A percentile compares a stretch with the other conserved stretches of the same genome.
phyloP scores from a whole-genome alignment of 1,140 invertebrate genomes.

The Musca domestica region DNA sequence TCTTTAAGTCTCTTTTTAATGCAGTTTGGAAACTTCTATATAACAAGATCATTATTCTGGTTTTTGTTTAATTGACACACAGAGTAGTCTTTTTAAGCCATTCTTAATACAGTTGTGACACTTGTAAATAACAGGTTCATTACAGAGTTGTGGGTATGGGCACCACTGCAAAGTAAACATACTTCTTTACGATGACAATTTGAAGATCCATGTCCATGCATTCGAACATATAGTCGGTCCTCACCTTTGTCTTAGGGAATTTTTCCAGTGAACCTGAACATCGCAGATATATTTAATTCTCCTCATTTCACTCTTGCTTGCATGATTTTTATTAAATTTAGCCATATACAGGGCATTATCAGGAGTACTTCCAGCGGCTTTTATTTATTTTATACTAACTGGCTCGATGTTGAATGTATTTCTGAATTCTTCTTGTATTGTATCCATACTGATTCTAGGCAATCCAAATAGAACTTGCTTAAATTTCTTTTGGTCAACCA shows the following conservation, averaged over 20 bases:
- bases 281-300: constrained; percentile 3
- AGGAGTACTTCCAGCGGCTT: neutral
- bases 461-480: neutral
- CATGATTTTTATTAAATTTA: neutral
- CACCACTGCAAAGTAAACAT: neutral
- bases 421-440: neutral
- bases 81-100: neutral
- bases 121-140: neutral
- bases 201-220: constrained; percentile 3
- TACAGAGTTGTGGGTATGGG: neutral
- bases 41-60: too few species aligned
- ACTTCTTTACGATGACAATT: neutral
- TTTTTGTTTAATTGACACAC: neutral
- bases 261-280: neutral
- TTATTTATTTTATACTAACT: neutral
- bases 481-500: neutral
- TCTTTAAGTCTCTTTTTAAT: neutral
- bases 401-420: neutral
- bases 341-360: neutral
- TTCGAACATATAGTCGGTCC: neutral
- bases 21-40: neutral
- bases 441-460: neutral
- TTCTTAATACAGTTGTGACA: neutral
- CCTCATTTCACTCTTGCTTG: neutral
- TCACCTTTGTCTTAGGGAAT: neutral